Base-by-base conservation (phyloP, 2,113 vertebrate species). In the Rhombomys opimus region DNA sequence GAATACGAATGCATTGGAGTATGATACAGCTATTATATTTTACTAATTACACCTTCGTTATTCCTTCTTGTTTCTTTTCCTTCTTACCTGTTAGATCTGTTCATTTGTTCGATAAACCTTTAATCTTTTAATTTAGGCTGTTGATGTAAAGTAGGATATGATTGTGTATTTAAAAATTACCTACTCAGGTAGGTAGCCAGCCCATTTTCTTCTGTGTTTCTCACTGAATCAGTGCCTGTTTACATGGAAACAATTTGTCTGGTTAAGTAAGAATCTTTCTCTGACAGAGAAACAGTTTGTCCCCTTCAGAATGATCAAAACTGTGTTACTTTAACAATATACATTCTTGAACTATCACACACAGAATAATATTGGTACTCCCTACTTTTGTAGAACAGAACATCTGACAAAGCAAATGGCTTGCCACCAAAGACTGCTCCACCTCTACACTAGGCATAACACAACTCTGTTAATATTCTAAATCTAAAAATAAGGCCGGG, bases 151-250 rank as follows among this genome's bases (percentile, higher is more conserved):
- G 54, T 67, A 94, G 50, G 13, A 35, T 82, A 75, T 96, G 57
- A 85, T 93, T 90, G 96, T 85, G 81, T 91, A 54, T 61, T 67
- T 92, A 93, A 94, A 95, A 89, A 84, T 82, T 81, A 11, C 77
- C 90, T 80, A 54, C 73, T 91, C 23, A 67, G 52, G 35, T 86
- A 81, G 68, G 67, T 46, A 80, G 30, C 82, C 87, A 87, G 10
- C 67, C 57, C 41, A 67, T 52, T 88, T 96, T 96, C 77, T 89
- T 95, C 46, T 61, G 77, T 6, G 80, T 30, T 11, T 88, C 50
- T 89, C 78, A 75, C n/a, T 12, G 35, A 82, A 93, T 52, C 54
- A 61, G 86, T 89, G 23, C n/a, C n/a, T 87, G 7, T 41, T 92
- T 87, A 59, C 32, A 2, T 59, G 80, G 46, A 41, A 89, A 67